A percentile compares a stretch with the other conserved stretches of the same genome.
phyloP scores from a whole-genome alignment of 23 tunicate genomes.

The Trididemnum miniatum region DNA sequence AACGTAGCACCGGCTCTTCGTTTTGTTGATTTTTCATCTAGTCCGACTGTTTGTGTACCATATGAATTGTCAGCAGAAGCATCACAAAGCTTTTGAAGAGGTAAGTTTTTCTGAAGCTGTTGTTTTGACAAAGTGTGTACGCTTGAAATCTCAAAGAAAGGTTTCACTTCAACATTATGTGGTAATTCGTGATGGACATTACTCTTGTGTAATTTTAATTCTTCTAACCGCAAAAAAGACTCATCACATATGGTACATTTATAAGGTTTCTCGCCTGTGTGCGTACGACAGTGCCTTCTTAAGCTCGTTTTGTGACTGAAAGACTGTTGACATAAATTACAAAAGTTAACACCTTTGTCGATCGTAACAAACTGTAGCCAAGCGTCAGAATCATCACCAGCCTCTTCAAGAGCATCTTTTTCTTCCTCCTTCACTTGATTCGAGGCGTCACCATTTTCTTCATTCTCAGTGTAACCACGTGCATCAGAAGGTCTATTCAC shows the following conservation, averaged over 20 bases:
- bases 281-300: slow-evolving; percentile 7
- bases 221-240: not conserved
- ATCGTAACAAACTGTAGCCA: slow-evolving; percentile 5
- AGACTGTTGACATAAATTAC: not conserved
- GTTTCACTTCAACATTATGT: slow-evolving; percentile 8
- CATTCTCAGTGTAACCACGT: not conserved
- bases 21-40: not conserved
- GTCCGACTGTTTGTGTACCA: not conserved
- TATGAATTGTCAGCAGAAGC: not conserved
- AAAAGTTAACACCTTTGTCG: not conserved
- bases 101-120: not conserved
- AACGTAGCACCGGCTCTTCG: not conserved
- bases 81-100: not conserved
- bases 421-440: not conserved
- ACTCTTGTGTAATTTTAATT: not conserved
- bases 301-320: not conserved
- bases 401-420: not conserved
- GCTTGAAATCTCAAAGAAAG: not conserved
- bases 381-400: not conserved
- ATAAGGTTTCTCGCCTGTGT: not conserved
- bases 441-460: not conserved
- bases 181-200: not conserved
- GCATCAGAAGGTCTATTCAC: slow-evolving; percentile 10
- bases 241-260: not conserved
- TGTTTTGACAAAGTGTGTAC: not conserved